phyloP scores from a whole-genome alignment of 2,113 vertebrate species.

The Dipodomys spectabilis region DNA sequence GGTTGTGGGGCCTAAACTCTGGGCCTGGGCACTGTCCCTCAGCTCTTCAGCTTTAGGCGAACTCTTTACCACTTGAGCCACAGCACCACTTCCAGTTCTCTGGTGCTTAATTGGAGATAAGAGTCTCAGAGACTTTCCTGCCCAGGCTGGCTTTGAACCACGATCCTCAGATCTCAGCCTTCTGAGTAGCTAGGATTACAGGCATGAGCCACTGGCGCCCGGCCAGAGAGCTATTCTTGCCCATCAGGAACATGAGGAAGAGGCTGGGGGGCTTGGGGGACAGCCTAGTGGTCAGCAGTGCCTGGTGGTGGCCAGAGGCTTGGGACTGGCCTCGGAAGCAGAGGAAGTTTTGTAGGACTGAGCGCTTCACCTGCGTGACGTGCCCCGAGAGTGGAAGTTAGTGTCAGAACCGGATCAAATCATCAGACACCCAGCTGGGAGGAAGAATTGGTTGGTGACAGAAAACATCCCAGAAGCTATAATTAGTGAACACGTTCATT shows the following conservation, averaged over 20 bases:
- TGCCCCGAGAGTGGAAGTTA: background rate
- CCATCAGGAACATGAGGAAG: background rate
- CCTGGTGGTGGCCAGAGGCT: background rate
- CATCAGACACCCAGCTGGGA: background rate
- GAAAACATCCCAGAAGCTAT: slow-evolving; percentile 53
- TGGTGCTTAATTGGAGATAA: no score
- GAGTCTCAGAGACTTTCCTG: no score
- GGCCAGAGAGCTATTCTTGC: no score
- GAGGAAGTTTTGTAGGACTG: background rate
- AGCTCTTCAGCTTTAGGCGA: no score
- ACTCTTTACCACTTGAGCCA: no score
- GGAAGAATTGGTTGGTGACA: slow-evolving; percentile 46
- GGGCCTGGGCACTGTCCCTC: no score
- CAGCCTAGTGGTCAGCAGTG: background rate
- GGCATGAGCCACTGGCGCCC: no score
- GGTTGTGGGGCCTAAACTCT: no score
- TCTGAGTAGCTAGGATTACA: no score
- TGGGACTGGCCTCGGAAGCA: background rate
- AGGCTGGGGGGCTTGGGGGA: background rate
- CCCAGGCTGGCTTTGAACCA: no score
- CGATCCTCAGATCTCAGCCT: no score
- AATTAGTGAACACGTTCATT: background rate
- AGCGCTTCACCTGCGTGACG: background rate
- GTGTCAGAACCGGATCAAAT: background rate
- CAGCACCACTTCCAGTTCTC: no score